These are phyloP conservation scores for Romanogobio albipinnatus DNA, from an alignment of 2,113 vertebrate genomes.

Conservation along the genomic window DNA sequence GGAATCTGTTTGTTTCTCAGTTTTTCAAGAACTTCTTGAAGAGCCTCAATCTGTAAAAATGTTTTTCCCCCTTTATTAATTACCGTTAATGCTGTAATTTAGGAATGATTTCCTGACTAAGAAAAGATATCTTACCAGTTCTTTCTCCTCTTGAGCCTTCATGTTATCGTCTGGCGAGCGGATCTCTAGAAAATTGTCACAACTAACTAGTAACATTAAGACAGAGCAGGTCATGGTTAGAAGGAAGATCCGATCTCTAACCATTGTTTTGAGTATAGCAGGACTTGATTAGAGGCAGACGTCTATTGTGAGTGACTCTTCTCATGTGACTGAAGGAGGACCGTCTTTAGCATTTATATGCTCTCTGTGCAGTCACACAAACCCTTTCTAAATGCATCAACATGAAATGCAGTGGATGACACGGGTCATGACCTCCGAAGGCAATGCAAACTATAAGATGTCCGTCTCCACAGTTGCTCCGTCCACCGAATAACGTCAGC, in stretches of 20 bases:
- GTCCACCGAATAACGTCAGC: background rate
- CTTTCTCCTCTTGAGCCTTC: slow-evolving; percentile 68
- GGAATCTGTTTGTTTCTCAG: slow-evolving; percentile 71
- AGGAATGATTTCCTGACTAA: background rate
- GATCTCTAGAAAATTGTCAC: slow-evolving; percentile 60
- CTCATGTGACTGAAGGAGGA: background rate
- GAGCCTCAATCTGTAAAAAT: slow-evolving; percentile 66
- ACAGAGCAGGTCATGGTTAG: slow-evolving; percentile 59
- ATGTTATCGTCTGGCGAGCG: slow-evolving; percentile 59
- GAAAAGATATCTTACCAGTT: slow-evolving; percentile 62
- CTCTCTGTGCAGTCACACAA: background rate
- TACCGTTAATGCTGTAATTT: background rate
- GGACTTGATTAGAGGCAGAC: background rate
- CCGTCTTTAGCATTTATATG: background rate
- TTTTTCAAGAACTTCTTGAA: slow-evolving; percentile 78
- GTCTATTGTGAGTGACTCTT: background rate
- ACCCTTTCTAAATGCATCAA: background rate
- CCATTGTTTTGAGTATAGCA: slow-evolving; percentile 57
- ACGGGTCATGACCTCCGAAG: background rate
- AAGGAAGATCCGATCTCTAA: slow-evolving; percentile 57
- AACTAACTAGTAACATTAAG: slow-evolving; percentile 57
- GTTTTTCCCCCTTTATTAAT: background rate
- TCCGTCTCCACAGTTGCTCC: background rate
- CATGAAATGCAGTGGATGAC: background rate
- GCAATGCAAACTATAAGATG: slow-evolving; percentile 1